Conservation (phyloP, 2,888 invertebrate genomes). For the Cybosia mesomella region DNA sequence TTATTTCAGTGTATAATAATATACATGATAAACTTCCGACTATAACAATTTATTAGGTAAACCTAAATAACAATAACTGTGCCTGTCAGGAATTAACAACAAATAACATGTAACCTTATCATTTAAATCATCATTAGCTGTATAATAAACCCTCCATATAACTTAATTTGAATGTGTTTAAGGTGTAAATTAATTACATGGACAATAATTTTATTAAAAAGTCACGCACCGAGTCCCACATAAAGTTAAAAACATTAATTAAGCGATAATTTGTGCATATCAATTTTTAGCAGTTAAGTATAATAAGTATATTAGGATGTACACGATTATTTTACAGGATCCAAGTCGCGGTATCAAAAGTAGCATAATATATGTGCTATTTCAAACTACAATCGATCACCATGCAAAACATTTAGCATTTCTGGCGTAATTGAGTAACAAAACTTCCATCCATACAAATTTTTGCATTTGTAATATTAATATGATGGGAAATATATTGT, state of each 20-base stretch:
- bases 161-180: constrained; percentile 1
- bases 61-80: neutral
- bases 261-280: neutral
- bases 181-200: neutral
- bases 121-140: neutral
- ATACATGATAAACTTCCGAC: neutral
- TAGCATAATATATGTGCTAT: too few species aligned
- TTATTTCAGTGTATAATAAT: neutral
- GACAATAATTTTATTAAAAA: neutral
- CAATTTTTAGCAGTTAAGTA: neutral
- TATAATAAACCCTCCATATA: neutral
- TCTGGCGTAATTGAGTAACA: neutral
- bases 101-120: neutral
- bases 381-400: too few species aligned
- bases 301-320: neutral
- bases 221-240: neutral
- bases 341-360: too few species aligned
- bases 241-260: neutral
- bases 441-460: neutral
- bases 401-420: neutral
- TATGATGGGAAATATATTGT: neutral
- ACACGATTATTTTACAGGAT: neutral
- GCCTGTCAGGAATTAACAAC: neutral
- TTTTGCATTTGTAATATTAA: neutral
- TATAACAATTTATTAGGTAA: neutral